phyloP scores from a whole-genome alignment of 1,140 invertebrate genomes.

The Zaprionus gabonicus region DNA sequence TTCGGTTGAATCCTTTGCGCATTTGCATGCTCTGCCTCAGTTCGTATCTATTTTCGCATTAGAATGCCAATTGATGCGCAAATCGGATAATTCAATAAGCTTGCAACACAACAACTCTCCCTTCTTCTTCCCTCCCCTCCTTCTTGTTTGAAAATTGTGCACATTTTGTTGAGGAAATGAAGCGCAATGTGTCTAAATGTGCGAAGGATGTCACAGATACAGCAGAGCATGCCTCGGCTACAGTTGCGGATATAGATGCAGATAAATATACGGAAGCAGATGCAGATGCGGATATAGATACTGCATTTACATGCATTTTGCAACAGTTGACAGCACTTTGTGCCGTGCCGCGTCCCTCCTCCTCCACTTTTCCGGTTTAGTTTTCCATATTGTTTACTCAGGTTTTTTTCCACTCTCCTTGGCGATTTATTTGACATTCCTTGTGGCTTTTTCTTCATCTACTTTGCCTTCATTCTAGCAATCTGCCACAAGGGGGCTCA shows the following conservation, averaged over 20 bases:
- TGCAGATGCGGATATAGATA: slow-evolving; percentile 15
- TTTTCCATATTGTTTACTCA: slow-evolving; percentile 11
- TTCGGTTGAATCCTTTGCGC: slow-evolving; percentile 62
- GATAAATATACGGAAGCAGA: slow-evolving; percentile 3
- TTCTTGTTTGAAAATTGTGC: slow-evolving; percentile 23
- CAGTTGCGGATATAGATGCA: neutral
- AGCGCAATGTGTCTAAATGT: slow-evolving; percentile 28
- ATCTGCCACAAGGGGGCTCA: slow-evolving; percentile 34
- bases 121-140: slow-evolving; percentile 3
- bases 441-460: slow-evolving; percentile 32
- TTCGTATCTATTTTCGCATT: slow-evolving; percentile 64
- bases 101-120: slow-evolving; percentile 26
- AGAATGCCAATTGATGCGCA: slow-evolving; percentile 71
- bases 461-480: slow-evolving; percentile 27
- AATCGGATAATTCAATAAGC: slow-evolving; percentile 78
- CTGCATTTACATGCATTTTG: slow-evolving; percentile 10
- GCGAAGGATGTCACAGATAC: slow-evolving; percentile 6
- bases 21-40: slow-evolving; percentile 60
- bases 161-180: slow-evolving; percentile 43
- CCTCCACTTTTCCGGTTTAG: neutral
- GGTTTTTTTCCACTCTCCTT: slow-evolving; percentile 4
- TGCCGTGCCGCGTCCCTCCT: neutral
- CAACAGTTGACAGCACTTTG: slow-evolving; percentile 25
- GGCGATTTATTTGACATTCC: slow-evolving; percentile 39
- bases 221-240: slow-evolving; percentile 14